Evolutionary conservation across 2,888 invertebrate species (phyloP).

Genomic region (Coleophora deauratella): DNA sequence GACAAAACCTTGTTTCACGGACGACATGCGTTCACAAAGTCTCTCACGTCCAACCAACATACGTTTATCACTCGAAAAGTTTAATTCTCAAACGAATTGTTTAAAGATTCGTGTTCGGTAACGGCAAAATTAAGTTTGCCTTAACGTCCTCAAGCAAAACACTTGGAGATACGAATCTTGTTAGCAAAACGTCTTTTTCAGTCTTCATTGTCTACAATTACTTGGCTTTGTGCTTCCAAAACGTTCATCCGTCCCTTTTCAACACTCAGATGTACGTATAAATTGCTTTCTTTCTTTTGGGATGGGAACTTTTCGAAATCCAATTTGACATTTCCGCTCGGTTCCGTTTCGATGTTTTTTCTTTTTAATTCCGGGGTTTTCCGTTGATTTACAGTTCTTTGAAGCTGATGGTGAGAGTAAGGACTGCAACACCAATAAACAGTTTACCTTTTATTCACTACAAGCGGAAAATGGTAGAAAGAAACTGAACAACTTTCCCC

Average conservation of each 20-base stretch:
- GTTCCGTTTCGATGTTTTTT: slow-evolving; percentile 35
- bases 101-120: not conserved
- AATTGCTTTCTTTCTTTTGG: too few species aligned
- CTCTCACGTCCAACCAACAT: slow-evolving; percentile 41
- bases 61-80: slow-evolving; percentile 1
- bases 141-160: slow-evolving; percentile 54
- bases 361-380: slow-evolving; percentile 20
- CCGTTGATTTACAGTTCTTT: too few species aligned
- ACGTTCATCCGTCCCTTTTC: slow-evolving; percentile 32
- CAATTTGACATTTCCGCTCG: slow-evolving; percentile 59
- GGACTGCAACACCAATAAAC: too few species aligned
- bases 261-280: slow-evolving; percentile 12
- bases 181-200: slow-evolving; percentile 72
- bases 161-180: slow-evolving; percentile 67
- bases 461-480: too few species aligned
- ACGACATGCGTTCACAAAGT: slow-evolving; percentile 60
- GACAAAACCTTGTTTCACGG: slow-evolving; percentile 68
- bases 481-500: too few species aligned
- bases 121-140: slow-evolving; percentile 23
- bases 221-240: slow-evolving; percentile 56
- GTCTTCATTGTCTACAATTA: slow-evolving; percentile 70
- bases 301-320: slow-evolving; percentile 41
- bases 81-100: slow-evolving; percentile 1
- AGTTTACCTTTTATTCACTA: too few species aligned
- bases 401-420: too few species aligned